Conservation (phyloP, 1,140 invertebrate species). For the Triops cancriformis region DNA sequence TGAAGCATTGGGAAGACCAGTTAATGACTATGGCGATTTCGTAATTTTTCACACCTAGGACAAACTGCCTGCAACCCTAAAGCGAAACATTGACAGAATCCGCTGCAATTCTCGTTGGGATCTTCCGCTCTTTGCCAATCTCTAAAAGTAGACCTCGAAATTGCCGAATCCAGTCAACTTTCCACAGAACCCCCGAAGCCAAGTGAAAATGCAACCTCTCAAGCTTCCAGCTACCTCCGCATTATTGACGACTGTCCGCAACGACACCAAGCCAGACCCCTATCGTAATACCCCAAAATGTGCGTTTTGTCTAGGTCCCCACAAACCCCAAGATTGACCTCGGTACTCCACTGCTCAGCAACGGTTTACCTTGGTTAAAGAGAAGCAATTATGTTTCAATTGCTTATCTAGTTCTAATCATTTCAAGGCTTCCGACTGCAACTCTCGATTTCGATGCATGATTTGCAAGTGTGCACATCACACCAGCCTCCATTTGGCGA, state of each 20-base stretch:
- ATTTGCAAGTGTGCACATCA: conserved; percentile 17
- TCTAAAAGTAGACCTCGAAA: not conserved
- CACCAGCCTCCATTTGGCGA: conserved; percentile 18
- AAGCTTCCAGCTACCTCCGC: not conserved
- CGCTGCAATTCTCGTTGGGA: not conserved
- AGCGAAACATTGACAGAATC: not conserved
- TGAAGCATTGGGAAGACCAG: not conserved
- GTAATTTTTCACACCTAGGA: not conserved
- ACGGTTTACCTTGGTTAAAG: conserved; percentile 7
- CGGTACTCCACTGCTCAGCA: not conserved
- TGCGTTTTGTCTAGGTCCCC: conserved; percentile 1
- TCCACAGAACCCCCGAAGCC: not conserved
- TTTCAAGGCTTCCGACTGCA: conserved; percentile 5
- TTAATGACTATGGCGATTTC: not conserved
- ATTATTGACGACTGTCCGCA: not conserved
- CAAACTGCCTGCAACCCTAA: not conserved
- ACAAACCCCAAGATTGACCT: not conserved
- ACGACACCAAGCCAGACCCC: not conserved
- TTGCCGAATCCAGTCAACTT: not conserved
- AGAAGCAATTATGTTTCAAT: conserved; percentile 14
- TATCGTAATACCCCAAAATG: not conserved
- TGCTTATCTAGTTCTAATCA: conserved; percentile 14
- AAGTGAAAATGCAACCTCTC: not conserved
- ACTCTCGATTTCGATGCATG: conserved; percentile 5
- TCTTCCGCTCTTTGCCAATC: not conserved